Percentiles rank a stretch among this genome's conserved stretches.
These are phyloP conservation scores for Cygnus olor DNA, from an alignment of 2,797 vertebrate genomes.

Conservation along the genomic window DNA sequence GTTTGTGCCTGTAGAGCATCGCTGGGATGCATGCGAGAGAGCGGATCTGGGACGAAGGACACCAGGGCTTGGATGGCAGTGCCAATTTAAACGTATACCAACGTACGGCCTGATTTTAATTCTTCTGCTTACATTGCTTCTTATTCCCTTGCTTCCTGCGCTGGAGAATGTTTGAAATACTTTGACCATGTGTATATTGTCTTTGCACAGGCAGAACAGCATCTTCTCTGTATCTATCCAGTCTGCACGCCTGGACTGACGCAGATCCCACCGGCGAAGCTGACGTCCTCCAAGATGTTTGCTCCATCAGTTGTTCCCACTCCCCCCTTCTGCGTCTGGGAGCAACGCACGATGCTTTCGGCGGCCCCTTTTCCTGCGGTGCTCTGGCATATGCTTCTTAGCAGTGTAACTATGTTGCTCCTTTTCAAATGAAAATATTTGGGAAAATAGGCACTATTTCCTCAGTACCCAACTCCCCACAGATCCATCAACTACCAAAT, in stretches of 20 bases:
- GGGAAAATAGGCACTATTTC: background rate
- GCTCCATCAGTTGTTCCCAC: rapidly evolving
- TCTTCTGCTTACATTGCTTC: background rate
- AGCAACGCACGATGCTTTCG: background rate
- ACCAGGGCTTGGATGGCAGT: background rate
- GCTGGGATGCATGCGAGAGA: background rate
- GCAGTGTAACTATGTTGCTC: background rate
- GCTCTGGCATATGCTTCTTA: background rate
- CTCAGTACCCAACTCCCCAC: background rate
- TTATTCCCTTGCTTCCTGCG: background rate
- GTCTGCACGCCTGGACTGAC: background rate
- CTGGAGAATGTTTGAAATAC: background rate
- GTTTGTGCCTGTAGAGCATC: background rate
- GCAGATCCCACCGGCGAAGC: background rate
- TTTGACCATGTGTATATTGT: background rate
- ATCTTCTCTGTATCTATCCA: background rate
- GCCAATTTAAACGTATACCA: background rate
- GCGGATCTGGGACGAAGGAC: background rate
- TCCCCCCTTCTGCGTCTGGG: background rate
- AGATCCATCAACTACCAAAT: background rate
- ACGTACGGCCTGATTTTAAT: background rate
- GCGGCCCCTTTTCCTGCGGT: background rate
- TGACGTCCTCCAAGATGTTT: background rate
- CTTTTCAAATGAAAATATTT: background rate
- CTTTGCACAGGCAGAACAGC: background rate